phyloP scores from a whole-genome alignment of 2,888 invertebrate species.

The Steinernema hermaphroditum region DNA sequence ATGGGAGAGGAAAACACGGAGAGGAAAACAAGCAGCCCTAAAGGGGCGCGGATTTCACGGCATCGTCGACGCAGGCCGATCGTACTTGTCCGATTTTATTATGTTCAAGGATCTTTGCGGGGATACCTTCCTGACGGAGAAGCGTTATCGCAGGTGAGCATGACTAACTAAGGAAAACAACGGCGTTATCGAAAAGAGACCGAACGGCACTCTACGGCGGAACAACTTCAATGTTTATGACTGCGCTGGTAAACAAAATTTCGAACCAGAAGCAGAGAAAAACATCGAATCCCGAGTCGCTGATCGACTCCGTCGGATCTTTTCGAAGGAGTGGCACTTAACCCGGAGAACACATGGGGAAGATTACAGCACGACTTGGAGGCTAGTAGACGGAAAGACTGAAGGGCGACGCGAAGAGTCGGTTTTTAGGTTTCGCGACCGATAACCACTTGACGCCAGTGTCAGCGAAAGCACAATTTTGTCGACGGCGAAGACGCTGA shows the following conservation, averaged over 20 bases:
- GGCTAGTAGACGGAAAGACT: background rate
- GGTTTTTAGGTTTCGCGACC: background rate
- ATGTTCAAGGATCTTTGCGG: too few relatives aligned
- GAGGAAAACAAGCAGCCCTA: background rate
- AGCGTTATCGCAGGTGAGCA: background rate
- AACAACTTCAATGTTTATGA: conserved; percentile 4
- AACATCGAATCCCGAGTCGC: background rate
- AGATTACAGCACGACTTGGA: too few relatives aligned
- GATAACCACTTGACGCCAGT: background rate
- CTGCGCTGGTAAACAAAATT: background rate
- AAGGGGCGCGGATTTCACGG: background rate
- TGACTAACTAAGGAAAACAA: background rate
- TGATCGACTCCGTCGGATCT: background rate
- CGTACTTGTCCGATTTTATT: too few relatives aligned
- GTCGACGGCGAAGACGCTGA: conserved; percentile 13
- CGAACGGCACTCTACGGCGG: background rate
- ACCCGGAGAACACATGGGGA: too few relatives aligned
- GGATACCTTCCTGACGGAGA: background rate
- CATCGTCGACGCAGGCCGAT: too few relatives aligned
- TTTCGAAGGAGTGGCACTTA: too few relatives aligned
- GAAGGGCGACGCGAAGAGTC: background rate
- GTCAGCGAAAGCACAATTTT: conserved; percentile 6
- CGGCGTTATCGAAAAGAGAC: background rate
- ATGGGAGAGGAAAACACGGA: background rate
- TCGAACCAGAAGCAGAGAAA: background rate